These are phyloP conservation scores for Heterocephalus glaber DNA, from an alignment of 2,113 vertebrate genomes.

Conservation along the genomic window DNA sequence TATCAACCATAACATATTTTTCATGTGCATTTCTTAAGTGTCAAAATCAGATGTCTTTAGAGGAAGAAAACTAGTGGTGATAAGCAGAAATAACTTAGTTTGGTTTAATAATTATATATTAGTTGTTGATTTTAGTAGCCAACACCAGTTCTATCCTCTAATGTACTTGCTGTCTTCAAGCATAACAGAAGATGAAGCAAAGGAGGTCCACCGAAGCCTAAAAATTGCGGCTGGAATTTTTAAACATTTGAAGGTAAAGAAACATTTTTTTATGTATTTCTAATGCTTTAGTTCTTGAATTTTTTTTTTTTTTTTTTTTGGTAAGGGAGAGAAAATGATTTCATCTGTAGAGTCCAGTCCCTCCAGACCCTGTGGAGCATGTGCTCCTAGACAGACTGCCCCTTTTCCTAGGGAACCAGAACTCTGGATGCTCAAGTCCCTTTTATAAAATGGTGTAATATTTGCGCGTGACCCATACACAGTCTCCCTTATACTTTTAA, in stretches of 20 bases:
- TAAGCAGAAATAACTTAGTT: not conserved
- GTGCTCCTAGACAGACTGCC: not conserved
- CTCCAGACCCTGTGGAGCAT: not conserved
- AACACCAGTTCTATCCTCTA: not conserved
- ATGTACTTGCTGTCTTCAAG: constrained; percentile 80
- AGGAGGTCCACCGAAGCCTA: constrained; percentile 96
- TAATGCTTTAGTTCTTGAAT: not conserved
- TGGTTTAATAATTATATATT: not conserved
- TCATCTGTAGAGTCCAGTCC: not conserved
- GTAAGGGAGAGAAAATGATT: not conserved
- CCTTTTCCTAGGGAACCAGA: not conserved
- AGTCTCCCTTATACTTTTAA: not conserved
- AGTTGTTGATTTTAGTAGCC: not conserved
- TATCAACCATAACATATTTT: not conserved
- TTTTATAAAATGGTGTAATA: not conserved
- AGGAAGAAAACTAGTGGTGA: not conserved
- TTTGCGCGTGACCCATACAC: not conserved
- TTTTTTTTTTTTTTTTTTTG: too few species aligned
- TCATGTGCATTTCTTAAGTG: not conserved
- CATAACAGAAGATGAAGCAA: constrained; percentile 96
- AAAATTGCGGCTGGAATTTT: constrained; percentile 97
- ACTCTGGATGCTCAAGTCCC: not conserved
- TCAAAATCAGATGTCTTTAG: not conserved
- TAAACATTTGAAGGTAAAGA: constrained; percentile 95
- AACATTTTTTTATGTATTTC: not conserved